Base-by-base conservation (phyloP, 2,888 invertebrate genomes). In the Schrankia costaestrigalis region DNA sequence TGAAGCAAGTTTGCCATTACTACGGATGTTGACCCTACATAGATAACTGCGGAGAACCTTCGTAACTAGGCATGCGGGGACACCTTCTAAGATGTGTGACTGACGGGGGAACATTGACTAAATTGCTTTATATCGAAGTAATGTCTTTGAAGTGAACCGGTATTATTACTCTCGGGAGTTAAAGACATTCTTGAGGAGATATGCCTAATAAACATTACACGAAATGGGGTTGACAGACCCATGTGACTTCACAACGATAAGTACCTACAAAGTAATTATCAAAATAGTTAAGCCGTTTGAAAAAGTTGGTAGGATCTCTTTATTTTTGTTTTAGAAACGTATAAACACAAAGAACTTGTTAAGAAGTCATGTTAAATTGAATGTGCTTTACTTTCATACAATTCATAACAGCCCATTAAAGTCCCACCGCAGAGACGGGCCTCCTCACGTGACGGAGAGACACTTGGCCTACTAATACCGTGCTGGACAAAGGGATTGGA, bases 1-100 rank as follows among this genome's bases (percentile, higher is more conserved):
- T 70, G 66, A 58, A 55, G 55, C 56, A 51, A 59, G 60, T 58
- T 56, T 50, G 52, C 54, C 52, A 56, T 56, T 53, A 47, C 59
- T 57, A 54, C 63, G 66, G 63, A 63, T 70, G 57, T 46, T 63
- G 71, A 71, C 67, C 72, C 55, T 42, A 46, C 49, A 41, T 46
- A 57, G 56, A 58, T 62, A 59, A 44, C 60, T 58, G 55, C 42
- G 56, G 52, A 43, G 44, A 46, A 43, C 54, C 61, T 50, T 51
- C 55, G 54, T 53, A 65, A 68, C 62, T 58, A 55, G 61, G 51
- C 62, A 63, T 52, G 39, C 54, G 55, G 57, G 58, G 62, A 67
- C 64, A 65, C 61, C 64, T 55, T 49, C 62, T 44, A 49, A 64
- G 63, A 64, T 60, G 44, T 53, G 52, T 58, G 59, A 60, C 54